phyloP scores from a whole-genome alignment of 2,113 vertebrate species.

The Equus quagga region DNA sequence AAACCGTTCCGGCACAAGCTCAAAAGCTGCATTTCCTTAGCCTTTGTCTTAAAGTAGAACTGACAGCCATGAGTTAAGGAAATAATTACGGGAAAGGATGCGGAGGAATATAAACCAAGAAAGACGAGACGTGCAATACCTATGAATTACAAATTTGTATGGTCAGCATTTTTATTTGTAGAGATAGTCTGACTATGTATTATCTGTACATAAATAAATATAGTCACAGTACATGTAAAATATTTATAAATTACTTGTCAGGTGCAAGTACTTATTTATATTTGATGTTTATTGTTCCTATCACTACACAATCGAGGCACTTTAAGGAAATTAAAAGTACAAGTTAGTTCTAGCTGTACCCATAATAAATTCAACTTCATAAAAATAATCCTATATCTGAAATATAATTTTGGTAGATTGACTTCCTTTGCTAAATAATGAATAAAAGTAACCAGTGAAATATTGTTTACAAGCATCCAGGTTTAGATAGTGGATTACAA shows the following conservation, averaged over 20 bases:
- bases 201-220: conserved; percentile 72
- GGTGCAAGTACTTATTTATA: conserved; percentile 58
- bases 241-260: conserved; percentile 71
- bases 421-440: conserved; percentile 63
- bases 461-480: conserved; percentile 50
- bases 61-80: conserved; percentile 65
- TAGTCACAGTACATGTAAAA: conserved; percentile 55
- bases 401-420: conserved; percentile 81
- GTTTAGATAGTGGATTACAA: not conserved
- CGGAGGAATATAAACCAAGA: conserved; percentile 61
- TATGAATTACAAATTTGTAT: conserved; percentile 64
- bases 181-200: conserved; percentile 55
- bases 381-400: conserved; percentile 82
- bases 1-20: conserved; percentile 43
- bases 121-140: conserved; percentile 46
- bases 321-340: conserved; percentile 71
- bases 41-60: conserved; percentile 66
- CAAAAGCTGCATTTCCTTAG: conserved; percentile 47
- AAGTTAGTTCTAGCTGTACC: conserved; percentile 70
- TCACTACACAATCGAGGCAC: not conserved
- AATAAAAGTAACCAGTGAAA: conserved; percentile 78
- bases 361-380: conserved; percentile 84
- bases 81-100: conserved; percentile 60
- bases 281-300: conserved; percentile 50
- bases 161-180: conserved; percentile 67